Evolutionary conservation across 2,888 invertebrate genomes (phyloP).

Genomic region (Epinotia brunnichana): DNA sequence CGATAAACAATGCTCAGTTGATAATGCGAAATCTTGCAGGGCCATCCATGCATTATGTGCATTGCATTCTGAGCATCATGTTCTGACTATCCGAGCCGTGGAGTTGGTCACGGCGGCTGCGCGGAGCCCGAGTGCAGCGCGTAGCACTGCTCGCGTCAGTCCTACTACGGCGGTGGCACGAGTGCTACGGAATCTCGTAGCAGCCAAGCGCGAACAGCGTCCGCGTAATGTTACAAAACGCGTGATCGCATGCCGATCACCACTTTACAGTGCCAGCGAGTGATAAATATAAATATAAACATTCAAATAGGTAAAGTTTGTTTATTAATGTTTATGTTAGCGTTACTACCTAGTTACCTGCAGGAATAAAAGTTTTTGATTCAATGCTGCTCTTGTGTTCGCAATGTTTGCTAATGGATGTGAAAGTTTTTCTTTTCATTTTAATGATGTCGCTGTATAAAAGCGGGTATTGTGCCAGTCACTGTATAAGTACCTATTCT

Average conservation of each 20-base stretch:
- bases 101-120: constrained; percentile 69
- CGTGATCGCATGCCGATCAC: constrained; percentile 70
- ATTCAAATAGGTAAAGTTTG: constrained; percentile 73
- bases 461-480: constrained; percentile 30
- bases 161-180: constrained; percentile 59
- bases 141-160: constrained; percentile 63
- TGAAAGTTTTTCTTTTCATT: constrained; percentile 48
- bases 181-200: constrained; percentile 50
- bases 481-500: constrained; percentile 15
- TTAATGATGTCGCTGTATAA: constrained; percentile 36
- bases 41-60: constrained; percentile 20
- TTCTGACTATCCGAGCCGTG: constrained; percentile 19
- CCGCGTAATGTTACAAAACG: constrained; percentile 65
- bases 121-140: constrained; percentile 65
- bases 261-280: constrained; percentile 73
- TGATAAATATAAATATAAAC: constrained; percentile 75
- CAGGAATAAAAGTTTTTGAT: constrained; percentile 61
- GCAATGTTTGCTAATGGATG: constrained; percentile 55
- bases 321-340: constrained; percentile 58
- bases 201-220: constrained; percentile 55
- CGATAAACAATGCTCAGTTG: constrained; percentile 10
- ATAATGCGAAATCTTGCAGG: constrained; percentile 33
- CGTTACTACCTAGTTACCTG: constrained; percentile 62
- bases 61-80: constrained; percentile 30
- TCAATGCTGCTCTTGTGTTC: constrained; percentile 54